Evolutionary conservation across 2,113 vertebrate genomes (phyloP).

Genomic region (Potamarius usumacintae): DNA sequence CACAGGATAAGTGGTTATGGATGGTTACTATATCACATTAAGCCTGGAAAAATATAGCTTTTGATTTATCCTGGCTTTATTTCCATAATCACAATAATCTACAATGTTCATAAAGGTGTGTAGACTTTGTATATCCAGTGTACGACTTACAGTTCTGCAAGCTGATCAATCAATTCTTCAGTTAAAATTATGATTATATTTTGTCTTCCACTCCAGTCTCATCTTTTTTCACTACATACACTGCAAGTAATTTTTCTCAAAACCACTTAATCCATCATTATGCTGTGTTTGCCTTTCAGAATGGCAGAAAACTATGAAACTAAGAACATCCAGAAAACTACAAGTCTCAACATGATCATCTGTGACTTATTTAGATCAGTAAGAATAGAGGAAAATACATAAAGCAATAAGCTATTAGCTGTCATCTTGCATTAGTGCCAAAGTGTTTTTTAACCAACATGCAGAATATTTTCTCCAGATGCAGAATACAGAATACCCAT

Average conservation of each 20-base stretch:
- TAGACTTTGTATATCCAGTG: not conserved
- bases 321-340: constrained; percentile 19
- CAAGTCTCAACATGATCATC: constrained; percentile 50
- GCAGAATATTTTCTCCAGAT: not conserved
- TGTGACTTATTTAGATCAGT: constrained; percentile 55
- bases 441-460: constrained; percentile 20
- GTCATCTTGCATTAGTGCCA: constrained; percentile 45
- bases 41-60: not conserved
- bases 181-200: not conserved
- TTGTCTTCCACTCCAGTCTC: constrained; percentile 45
- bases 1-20: too few species aligned
- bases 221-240: constrained; percentile 40
- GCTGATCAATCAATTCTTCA: not conserved
- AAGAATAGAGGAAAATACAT: constrained; percentile 31
- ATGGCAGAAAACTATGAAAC: constrained; percentile 29
- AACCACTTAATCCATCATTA: constrained; percentile 43
- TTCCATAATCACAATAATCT: not conserved
- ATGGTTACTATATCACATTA: not conserved
- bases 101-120: not conserved
- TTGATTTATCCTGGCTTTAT: not conserved
- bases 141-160: not conserved
- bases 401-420: constrained; percentile 47
- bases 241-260: constrained; percentile 36
- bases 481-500: not conserved
- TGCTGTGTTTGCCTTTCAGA: constrained; percentile 28